phyloP scores from a whole-genome alignment of 2,888 invertebrate genomes.

The Eupithecia subumbrata region DNA sequence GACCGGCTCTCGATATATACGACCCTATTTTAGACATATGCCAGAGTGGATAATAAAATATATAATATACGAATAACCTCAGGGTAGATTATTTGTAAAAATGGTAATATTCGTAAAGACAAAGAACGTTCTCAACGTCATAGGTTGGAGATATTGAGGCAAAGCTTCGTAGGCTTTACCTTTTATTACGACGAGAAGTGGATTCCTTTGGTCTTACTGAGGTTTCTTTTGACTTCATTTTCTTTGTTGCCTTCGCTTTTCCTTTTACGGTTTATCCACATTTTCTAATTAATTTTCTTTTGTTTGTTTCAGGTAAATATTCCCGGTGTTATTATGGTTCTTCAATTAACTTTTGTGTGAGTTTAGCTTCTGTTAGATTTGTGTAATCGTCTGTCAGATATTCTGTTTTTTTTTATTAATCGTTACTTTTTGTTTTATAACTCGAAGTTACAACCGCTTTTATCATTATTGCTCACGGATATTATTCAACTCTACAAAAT shows the following conservation, averaged over 20 bases:
- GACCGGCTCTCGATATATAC: background rate
- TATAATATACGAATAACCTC: background rate
- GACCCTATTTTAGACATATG: too few species aligned
- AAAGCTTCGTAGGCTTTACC: background rate
- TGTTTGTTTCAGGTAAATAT: constrained; percentile 35
- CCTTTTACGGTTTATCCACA: background rate
- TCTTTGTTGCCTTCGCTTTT: background rate
- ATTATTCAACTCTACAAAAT: too few species aligned
- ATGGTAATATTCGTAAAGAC: background rate
- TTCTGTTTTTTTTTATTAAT: too few species aligned
- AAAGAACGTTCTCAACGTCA: background rate
- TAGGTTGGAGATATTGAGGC: background rate
- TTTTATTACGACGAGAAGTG: constrained; percentile 6
- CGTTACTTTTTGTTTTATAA: background rate
- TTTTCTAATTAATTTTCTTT: constrained; percentile 10
- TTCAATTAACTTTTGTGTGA: background rate
- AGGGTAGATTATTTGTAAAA: background rate
- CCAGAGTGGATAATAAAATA: background rate
- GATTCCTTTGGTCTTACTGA: background rate
- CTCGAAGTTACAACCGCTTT: too few species aligned
- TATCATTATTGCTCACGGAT: too few species aligned
- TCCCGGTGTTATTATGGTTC: background rate
- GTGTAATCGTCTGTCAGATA: background rate
- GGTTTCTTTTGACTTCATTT: background rate
- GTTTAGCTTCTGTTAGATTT: background rate